Conservation (phyloP, 2,113 vertebrate species). For the Dascyllus trimaculatus region DNA sequence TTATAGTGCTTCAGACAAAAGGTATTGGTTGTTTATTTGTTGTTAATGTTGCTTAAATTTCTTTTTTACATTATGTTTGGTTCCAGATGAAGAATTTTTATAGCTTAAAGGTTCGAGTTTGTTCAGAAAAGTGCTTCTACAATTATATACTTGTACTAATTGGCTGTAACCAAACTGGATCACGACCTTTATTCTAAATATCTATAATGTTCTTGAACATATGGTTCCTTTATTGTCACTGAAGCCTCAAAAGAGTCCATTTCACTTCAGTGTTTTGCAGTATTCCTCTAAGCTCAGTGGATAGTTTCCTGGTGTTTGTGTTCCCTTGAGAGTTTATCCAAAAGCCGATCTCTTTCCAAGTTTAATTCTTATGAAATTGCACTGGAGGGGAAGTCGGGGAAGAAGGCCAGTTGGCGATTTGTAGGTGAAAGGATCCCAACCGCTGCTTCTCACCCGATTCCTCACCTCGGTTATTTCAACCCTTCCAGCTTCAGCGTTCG, state of each 20-base stretch:
- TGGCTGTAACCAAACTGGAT: too few relatives aligned
- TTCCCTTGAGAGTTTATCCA: neutral
- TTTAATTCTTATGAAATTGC: conserved; percentile 23
- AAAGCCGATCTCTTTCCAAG: neutral
- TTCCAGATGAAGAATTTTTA: too few relatives aligned
- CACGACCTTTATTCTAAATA: neutral
- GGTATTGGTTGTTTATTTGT: too few relatives aligned
- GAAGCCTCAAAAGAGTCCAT: too few relatives aligned
- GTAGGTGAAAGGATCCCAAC: neutral
- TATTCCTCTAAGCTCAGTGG: neutral
- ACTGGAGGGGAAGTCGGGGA: neutral
- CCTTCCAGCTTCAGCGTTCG: neutral
- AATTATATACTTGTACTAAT: too few relatives aligned
- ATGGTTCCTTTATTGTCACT: too few relatives aligned
- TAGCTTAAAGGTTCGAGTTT: too few relatives aligned
- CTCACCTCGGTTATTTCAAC: neutral
- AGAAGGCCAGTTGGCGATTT: conserved; percentile 16
- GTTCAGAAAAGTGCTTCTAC: too few relatives aligned
- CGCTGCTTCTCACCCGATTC: neutral
- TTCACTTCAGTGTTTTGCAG: neutral
- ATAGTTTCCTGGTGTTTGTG: neutral
- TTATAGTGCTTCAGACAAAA: too few relatives aligned
- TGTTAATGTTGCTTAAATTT: too few relatives aligned
- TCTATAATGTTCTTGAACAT: neutral
- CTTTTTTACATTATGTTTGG: too few relatives aligned